Evolutionary conservation across 2,888 invertebrate genomes (phyloP), one percentile per base, ranked within the genome.

Genomic region (Nebria brevicollis): DNA sequence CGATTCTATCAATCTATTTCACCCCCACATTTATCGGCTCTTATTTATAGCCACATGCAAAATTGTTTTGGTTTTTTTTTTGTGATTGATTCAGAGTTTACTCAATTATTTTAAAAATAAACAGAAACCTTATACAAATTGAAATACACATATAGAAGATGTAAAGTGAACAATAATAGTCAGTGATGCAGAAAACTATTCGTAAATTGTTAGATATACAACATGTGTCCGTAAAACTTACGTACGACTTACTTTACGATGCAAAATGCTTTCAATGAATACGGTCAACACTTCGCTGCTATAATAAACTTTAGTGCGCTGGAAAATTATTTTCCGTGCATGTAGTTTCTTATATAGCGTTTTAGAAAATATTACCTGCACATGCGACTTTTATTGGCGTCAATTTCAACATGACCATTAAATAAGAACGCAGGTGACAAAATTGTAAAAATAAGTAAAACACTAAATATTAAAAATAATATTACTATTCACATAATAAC

Each of bases 1-100:
- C 64, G 54, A 54, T 54, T 54, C n/a, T 68, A 77, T 77, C 77
- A 77, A 77, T 77, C 70, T 70, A 77, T 70, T 41, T 68, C 42
- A 70, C 77, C 11, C 25, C 11, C 34, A 6, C 8, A 11, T 54
- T 7, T 54, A 54, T 77, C 70, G 70, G 26, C 70, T 70, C 70
- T 77, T 77, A 77, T 77, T 54, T 77, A 77, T 70, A 70, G 54
- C 20, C 54, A 66, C 34, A 34, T 34, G 34, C 5, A 34, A 34
- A 34, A 34, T 34, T 34, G 34, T 34, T 34, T 34, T 34, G 34
- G 5, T 34, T 34, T 34, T 76, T 75, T 76, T 73, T 42, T 42
- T 42, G 15, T 10, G 41, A 20, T 73, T 73, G 26, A 13, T 10
- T 73, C 15, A 26, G 73, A 0, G 75, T 20, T 20, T 20, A 20